Evolutionary conservation across 2,888 invertebrate species (phyloP), one percentile per base, ranked within the genome.

Genomic region (Ernsta delagoae): DNA sequence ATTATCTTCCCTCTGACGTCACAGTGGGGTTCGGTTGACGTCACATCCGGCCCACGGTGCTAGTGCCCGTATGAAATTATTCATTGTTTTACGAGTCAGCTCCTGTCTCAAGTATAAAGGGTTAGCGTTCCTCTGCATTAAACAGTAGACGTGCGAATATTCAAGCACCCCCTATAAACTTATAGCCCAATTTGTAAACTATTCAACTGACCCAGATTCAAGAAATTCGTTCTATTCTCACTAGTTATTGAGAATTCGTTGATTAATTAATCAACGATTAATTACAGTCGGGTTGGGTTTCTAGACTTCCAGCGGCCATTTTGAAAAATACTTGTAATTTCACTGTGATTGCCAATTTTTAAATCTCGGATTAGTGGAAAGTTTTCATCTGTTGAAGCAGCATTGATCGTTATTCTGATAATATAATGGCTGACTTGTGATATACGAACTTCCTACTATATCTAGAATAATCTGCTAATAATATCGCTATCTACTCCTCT

Each of bases 111-210:
- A 68, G 57, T 39, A 50, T 56, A 34, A 68, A 59, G 48, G 62
- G 57, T 62, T 53, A 24, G 24, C 53, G 50, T 61, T 1, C 16
- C 16, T 61, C 56, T 61, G 43, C 54, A 68, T 61, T 68, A 61
- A 36, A 61, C 48, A 67, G 45, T 61, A n/a, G 56, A 36, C 34
- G 54, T 56, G 43, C 56, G 67, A 68, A 68, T 68, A 68, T 68
- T 68, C 62, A 68, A 62, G 56, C 36, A 56, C 61, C 57, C 39
- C 48, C 24, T 34, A 24, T 34, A 57, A 57, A 62, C 50, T 39
- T 24, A 36, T 24, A 54, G 36, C 41, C 41, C 50, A 54, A 54
- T 53, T 43, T 56, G 36, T 36, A 39, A 65, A 56, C 50, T 43
- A 54, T 39, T 68, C 50, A 24, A 41, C 50, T 68, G 31, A 56